Conservation (phyloP, 2,113 vertebrate genomes). For the Seriola rivoliana region DNA sequence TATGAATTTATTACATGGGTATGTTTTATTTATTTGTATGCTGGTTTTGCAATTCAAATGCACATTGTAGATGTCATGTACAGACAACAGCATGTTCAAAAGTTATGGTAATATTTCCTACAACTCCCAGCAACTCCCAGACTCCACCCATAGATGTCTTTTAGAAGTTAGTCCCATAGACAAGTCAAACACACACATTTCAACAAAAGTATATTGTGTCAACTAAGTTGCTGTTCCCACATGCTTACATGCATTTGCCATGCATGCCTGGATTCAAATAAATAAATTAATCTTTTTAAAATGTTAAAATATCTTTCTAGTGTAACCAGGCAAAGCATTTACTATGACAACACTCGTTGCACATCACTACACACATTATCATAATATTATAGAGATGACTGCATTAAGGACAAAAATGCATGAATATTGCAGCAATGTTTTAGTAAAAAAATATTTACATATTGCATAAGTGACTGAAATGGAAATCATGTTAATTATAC, state of each 20-base stretch:
- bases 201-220: not conserved
- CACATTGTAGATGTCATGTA: not conserved
- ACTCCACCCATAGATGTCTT: not conserved
- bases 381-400: constrained; percentile 30
- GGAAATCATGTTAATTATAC: constrained; percentile 33
- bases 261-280: constrained; percentile 25
- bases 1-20: constrained; percentile 30
- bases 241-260: constrained; percentile 12
- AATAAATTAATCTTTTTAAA: constrained; percentile 48
- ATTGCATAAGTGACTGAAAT: constrained; percentile 49
- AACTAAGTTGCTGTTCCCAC: not conserved
- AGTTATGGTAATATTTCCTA: constrained; percentile 15
- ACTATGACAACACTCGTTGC: constrained; percentile 49
- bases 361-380: constrained; percentile 58
- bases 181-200: constrained; percentile 18
- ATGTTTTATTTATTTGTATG: constrained; percentile 44
- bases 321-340: constrained; percentile 51
- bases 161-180: constrained; percentile 4
- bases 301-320: constrained; percentile 48
- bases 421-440: constrained; percentile 41
- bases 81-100: constrained; percentile 17
- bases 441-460: constrained; percentile 41
- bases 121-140: constrained; percentile 17
- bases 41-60: constrained; percentile 46
- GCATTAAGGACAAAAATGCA: constrained; percentile 20